Conservation (phyloP, 2,113 vertebrate species). For the Nestor notabilis region DNA sequence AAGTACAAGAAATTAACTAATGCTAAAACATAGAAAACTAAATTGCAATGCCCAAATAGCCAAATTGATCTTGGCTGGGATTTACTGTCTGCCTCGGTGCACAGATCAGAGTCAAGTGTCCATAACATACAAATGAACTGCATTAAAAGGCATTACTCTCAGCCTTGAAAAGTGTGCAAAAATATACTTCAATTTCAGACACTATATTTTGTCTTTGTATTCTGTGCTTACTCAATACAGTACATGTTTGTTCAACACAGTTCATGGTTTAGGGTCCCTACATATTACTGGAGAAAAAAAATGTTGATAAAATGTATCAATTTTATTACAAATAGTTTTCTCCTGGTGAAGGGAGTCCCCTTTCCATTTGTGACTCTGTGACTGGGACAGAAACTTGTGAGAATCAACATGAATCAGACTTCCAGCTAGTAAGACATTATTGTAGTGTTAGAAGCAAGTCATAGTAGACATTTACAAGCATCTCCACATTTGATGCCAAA, state of each 20-base stretch:
- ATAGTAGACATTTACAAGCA: neutral
- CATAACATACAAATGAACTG: neutral
- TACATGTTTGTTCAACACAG: neutral
- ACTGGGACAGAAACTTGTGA: neutral
- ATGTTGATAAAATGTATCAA: neutral
- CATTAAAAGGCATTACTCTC: neutral
- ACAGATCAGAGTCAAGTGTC: neutral
- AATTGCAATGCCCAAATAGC: neutral
- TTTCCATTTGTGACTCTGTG: neutral
- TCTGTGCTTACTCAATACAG: neutral
- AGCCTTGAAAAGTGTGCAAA: neutral
- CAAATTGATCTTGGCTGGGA: neutral
- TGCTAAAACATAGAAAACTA: neutral
- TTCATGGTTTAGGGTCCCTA: neutral
- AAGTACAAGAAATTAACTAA: neutral
- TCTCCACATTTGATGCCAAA: neutral
- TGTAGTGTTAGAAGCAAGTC: neutral
- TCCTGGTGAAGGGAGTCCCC: neutral
- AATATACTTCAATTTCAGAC: neutral
- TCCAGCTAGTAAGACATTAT: neutral
- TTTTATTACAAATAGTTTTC: neutral
- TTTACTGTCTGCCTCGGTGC: neutral
- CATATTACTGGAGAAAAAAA: neutral
- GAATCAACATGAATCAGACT: neutral
- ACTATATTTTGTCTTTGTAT: neutral